These are phyloP conservation scores for Rutpela maculata DNA, from an alignment of 2,888 invertebrate genomes.

Conservation along the genomic window DNA sequence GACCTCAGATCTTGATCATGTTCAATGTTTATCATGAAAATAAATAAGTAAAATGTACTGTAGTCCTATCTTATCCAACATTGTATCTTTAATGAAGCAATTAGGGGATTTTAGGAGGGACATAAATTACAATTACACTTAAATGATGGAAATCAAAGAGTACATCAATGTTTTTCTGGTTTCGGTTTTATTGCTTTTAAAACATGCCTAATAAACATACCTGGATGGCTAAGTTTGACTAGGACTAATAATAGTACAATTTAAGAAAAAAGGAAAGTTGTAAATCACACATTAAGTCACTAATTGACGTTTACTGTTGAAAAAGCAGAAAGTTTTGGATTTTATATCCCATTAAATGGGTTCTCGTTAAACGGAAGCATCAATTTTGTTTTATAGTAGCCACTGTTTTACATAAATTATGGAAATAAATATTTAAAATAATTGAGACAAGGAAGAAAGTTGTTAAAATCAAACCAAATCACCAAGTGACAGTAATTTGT, in stretches of 20 bases:
- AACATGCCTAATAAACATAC: slow-evolving; percentile 23
- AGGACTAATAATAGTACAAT: slow-evolving; percentile 28
- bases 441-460: neutral
- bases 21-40: neutral
- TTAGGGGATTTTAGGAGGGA: neutral
- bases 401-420: slow-evolving; percentile 33
- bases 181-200: slow-evolving; percentile 27
- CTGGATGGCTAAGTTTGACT: slow-evolving; percentile 3
- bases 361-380: slow-evolving; percentile 24
- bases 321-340: slow-evolving; percentile 25
- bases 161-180: neutral
- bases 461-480: neutral
- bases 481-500: neutral
- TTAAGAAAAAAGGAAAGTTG: slow-evolving; percentile 15
- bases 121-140: slow-evolving; percentile 10
- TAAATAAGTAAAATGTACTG: neutral
- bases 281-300: slow-evolving; percentile 27
- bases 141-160: neutral
- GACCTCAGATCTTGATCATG: neutral
- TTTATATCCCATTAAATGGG: slow-evolving; percentile 19
- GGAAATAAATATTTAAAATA: slow-evolving; percentile 3
- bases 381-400: slow-evolving; percentile 28
- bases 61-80: neutral
- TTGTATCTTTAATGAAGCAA: slow-evolving; percentile 11
- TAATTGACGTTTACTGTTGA: slow-evolving; percentile 38